Evolutionary conservation across 2,113 vertebrate genomes (phyloP).

Genomic region (Antechinus flavipes): DNA sequence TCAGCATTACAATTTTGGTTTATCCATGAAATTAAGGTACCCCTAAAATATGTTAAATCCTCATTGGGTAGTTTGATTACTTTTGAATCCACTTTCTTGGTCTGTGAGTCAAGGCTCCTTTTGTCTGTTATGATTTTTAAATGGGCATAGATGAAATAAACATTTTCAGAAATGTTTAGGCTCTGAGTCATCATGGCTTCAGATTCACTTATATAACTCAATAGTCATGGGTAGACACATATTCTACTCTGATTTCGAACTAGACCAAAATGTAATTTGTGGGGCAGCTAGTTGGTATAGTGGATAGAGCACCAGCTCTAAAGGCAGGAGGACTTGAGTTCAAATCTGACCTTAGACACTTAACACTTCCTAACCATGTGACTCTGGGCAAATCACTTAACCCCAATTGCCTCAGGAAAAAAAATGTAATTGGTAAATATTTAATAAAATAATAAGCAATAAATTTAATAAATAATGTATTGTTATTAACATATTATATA

Average conservation of each 20-base stretch:
- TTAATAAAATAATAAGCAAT: neutral
- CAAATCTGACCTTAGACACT: no score
- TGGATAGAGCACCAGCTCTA: no score
- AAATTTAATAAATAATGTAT: no score
- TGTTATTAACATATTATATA: no score
- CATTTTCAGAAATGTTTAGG: neutral
- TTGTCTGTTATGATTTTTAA: slow-evolving; percentile 12
- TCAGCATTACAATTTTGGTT: slow-evolving; percentile 37
- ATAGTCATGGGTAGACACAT: slow-evolving; percentile 8
- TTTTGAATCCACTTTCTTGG: slow-evolving; percentile 1
- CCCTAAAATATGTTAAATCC: slow-evolving; percentile 22
- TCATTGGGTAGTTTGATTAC: slow-evolving; percentile 36
- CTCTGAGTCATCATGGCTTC: slow-evolving; percentile 19
- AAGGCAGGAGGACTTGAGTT: no score
- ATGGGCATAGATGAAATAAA: neutral
- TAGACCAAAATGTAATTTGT: slow-evolving; percentile 14
- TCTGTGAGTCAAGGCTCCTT: neutral
- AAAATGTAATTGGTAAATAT: slow-evolving; percentile 31
- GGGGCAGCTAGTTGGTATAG: no score
- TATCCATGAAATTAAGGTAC: slow-evolving; percentile 50
- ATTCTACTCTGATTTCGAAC: slow-evolving; percentile 18
- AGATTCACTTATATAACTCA: slow-evolving; percentile 29
- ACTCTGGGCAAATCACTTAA: no score
- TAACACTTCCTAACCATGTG: no score
- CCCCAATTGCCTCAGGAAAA: no score